Base-by-base conservation (phyloP, 2,797 vertebrate genomes). In the Amblyopsis hoosieri region DNA sequence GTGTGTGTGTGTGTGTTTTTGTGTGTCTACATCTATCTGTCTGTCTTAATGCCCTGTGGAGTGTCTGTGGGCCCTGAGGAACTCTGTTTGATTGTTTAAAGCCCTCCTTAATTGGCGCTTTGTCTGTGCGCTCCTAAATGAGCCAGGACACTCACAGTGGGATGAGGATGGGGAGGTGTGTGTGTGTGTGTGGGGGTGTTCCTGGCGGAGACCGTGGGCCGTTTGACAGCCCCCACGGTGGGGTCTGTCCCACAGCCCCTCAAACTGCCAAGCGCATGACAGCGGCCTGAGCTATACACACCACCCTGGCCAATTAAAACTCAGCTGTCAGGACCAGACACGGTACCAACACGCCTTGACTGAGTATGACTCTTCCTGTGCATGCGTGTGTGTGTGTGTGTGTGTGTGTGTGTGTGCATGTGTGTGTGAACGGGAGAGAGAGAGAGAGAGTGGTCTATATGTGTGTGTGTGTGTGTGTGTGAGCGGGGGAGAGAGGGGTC, bases 271-370 rank as follows among this genome's bases (percentile, higher is more conserved):
- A 84, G 85, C 87, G 63, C 91, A 86, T 93, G 92, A 95, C 94
- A 95, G 88, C 91, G 89, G 91, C 88, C 92, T 87, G 88, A 84
- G 90, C 88, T 85, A 89, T 87, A 90, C 86, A 51, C 49, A 52
- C 33, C 87, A 89, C 91, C 90, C 90, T 89, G 87, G 86, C 89
- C 92, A 96, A 96, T 96, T 96, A 96, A 96, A 97, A 96, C 91
- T 93, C 90, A 79, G 71, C 91, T 95, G 94, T 94, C 92, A 94
- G 91, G 91, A 91, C 92, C 87, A 92, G 94, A 94, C 92, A 94
- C 94, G 94, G 93, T 94, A 94, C 92, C 91, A 91, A 92, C 88
- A 93, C 92, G 88, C 91, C 84, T 84, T 91, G 81, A 88, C 85
- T 83, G 83, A 85, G 80, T 84, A 82, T 85, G 87, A 80, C 78